A percentile compares a stretch with the other conserved stretches of the same genome.
These are phyloP conservation scores for Leptopilina syphax DNA, from an alignment of 2,888 invertebrate genomes.

Conservation along the genomic window DNA sequence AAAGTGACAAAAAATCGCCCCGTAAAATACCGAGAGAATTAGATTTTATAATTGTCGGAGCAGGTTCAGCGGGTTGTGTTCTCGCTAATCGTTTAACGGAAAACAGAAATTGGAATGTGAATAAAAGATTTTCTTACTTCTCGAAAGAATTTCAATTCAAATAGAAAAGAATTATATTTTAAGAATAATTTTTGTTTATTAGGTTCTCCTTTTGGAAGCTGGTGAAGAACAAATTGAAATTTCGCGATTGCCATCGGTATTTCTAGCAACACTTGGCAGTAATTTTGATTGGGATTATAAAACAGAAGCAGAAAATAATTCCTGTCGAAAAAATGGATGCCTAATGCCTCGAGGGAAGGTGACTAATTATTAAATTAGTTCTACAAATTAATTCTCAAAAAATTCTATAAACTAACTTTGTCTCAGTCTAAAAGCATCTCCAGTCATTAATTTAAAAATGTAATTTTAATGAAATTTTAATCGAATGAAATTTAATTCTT, in stretches of 20 bases:
- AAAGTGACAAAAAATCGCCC: too few relatives aligned
- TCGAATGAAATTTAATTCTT: too few relatives aligned
- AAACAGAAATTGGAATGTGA: not conserved
- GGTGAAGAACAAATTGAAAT: too few relatives aligned
- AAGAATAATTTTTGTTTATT: too few relatives aligned
- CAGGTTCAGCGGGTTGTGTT: not conserved
- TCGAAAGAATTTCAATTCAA: too few relatives aligned
- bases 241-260: too few relatives aligned
- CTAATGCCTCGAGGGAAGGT: constrained; percentile 79
- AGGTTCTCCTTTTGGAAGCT: constrained; percentile 53
- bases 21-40: not conserved
- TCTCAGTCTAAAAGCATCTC: too few relatives aligned
- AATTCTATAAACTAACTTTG: too few relatives aligned
- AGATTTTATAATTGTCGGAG: not conserved
- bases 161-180: too few relatives aligned
- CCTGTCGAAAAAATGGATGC: not conserved
- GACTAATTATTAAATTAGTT: constrained; percentile 68
- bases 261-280: constrained; percentile 60
- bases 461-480: too few relatives aligned
- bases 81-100: not conserved
- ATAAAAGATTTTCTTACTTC: not conserved
- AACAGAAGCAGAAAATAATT: constrained; percentile 81
- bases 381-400: too few relatives aligned
- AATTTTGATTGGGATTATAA: constrained; percentile 84
- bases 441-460: too few relatives aligned